These are phyloP conservation scores for Rhizomys pruinosus DNA, from an alignment of 2,113 vertebrate species.

Conservation along the genomic window DNA sequence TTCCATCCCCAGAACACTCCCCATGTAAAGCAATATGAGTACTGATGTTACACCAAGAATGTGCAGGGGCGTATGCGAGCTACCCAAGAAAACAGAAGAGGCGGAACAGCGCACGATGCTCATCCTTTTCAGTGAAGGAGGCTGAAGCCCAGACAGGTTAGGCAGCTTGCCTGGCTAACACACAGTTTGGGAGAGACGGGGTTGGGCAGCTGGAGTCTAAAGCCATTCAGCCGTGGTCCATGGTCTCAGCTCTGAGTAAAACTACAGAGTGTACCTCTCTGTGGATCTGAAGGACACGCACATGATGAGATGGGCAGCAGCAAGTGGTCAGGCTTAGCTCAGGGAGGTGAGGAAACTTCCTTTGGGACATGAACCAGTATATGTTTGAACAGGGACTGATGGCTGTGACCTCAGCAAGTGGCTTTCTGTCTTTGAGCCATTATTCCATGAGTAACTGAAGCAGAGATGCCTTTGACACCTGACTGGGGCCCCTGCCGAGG, in stretches of 20 bases:
- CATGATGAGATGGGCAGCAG: not conserved
- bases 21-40: not conserved
- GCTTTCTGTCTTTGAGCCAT: not conserved
- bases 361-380: not conserved
- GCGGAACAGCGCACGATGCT: accelerated
- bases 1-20: not conserved
- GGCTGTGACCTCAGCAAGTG: not conserved
- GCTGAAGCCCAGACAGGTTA: not conserved
- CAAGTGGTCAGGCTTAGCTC: not conserved
- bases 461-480: not conserved
- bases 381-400: not conserved
- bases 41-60: not conserved
- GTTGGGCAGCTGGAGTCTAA: not conserved
- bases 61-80: not conserved
- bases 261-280: too few relatives aligned
- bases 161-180: not conserved
- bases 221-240: not conserved
- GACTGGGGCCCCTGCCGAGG: not conserved
- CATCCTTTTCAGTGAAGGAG: not conserved
- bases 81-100: not conserved
- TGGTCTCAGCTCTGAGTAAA: not conserved
- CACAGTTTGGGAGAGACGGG: not conserved
- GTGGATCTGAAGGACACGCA: not conserved
- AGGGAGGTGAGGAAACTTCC: not conserved
- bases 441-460: accelerated